Evolutionary conservation across 2,888 invertebrate genomes (phyloP).

Genomic region (Timema cristinae): DNA sequence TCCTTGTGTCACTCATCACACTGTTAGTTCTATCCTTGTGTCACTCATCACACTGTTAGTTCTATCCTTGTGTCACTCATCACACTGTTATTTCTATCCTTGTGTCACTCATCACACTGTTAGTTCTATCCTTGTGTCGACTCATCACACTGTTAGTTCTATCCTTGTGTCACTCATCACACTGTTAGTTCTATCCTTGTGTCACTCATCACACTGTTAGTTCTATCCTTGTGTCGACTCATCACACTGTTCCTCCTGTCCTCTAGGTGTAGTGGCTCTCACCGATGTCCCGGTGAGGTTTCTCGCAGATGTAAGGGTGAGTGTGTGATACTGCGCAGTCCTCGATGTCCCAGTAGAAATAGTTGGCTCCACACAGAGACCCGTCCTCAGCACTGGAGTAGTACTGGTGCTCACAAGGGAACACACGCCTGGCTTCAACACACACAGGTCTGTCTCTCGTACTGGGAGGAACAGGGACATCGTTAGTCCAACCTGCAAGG

Average conservation of each 20-base stretch:
- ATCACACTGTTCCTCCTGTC: too few species aligned
- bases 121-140: background rate
- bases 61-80: too few species aligned
- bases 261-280: conserved; percentile 30
- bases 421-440: conserved; percentile 44
- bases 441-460: conserved; percentile 35
- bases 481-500: conserved; percentile 25
- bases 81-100: background rate
- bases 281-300: conserved; percentile 49
- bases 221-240: too few species aligned
- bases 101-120: background rate
- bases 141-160: background rate
- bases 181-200: background rate
- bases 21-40: background rate
- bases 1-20: background rate
- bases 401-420: conserved; percentile 41
- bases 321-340: conserved; percentile 45
- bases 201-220: background rate
- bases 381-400: conserved; percentile 35
- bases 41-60: background rate
- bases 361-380: conserved; percentile 44
- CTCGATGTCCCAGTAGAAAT: conserved; percentile 49
- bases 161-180: background rate
- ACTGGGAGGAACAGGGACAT: conserved; percentile 10
- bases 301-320: conserved; percentile 51